Base-by-base conservation (phyloP, 2,888 invertebrate genomes). In the Azorinus chamasolen region DNA sequence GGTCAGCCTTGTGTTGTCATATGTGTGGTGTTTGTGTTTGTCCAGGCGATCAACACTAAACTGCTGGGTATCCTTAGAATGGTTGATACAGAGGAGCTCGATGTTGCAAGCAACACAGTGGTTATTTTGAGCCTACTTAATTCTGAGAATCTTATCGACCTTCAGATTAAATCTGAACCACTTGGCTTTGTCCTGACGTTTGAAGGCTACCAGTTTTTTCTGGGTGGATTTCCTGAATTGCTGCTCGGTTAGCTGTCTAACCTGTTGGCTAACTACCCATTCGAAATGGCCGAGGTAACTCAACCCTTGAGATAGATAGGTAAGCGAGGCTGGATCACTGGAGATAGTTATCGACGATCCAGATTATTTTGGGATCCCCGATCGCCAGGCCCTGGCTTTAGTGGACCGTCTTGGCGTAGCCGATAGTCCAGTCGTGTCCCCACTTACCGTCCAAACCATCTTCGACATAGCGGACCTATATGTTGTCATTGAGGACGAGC, bases 221-320 rank as follows among this genome's bases (percentile, higher is more conserved):
- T 3, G 4, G 54, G 32, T 54, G 16, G 27, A 25, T n/a, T 54
- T 54, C 27, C 32, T 25, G 54, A 54, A 32, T 22, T 54, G 57
- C 39, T 57, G 41, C 57, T 57, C 22, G 57, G 57, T 57, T 37
- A 57, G 57, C 41, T 39, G 57, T 41, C 20, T 39, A 10, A 39
- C 2, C 57, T 18, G 12, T 12, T 12, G 48, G 18, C 12, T 14
- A 18, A 48, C 48, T 14, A 48, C 57, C 41, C 57, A 5, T 41
- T 57, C 57, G 57, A 57, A 41, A 20, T 57, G 39, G 41, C 41
- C 10, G 39, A 57, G 8, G 57, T 39, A n/a, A 57, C 57, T 54
- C 54, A 8, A 54, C 32, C 3, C 54, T 4, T 8, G 27, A 25
- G 8, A 54, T 32, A 6, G 27, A 25, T 10, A 54, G 54, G 12